A percentile compares a stretch with the other conserved stretches of the same genome.
Conservation (phyloP, 1,140 invertebrate genomes). For the Bombus pyrosoma region DNA sequence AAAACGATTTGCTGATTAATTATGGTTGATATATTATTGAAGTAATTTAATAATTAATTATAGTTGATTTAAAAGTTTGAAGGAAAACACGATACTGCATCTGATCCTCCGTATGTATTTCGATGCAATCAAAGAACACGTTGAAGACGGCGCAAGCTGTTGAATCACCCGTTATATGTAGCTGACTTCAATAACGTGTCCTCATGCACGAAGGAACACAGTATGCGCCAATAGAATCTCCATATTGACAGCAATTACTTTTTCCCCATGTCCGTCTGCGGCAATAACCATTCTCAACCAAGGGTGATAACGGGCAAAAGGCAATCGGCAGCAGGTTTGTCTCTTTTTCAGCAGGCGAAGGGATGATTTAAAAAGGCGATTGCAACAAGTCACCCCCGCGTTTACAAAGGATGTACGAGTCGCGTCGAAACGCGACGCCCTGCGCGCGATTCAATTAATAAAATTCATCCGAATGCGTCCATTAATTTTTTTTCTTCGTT, state of each 20-base stretch:
- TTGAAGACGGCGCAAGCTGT: not conserved
- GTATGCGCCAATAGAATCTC: constrained; percentile 35
- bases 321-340: constrained; percentile 60
- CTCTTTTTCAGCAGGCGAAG: constrained; percentile 42
- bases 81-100: not conserved
- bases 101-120: too few species aligned
- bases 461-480: constrained; percentile 79
- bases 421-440: constrained; percentile 64
- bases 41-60: too few species aligned
- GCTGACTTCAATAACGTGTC: constrained; percentile 30
- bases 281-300: constrained; percentile 52
- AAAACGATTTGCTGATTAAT: too few species aligned
- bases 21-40: too few species aligned
- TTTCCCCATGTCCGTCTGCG: constrained; percentile 39
- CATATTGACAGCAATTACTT: constrained; percentile 54
- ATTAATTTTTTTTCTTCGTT: constrained; percentile 75
- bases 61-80: not conserved
- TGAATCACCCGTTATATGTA: not conserved
- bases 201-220: constrained; percentile 41
- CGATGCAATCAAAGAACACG: too few species aligned
- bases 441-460: constrained; percentile 79
- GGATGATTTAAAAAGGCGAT: constrained; percentile 60
- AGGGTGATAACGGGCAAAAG: constrained; percentile 64
- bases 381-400: constrained; percentile 70
- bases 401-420: constrained; percentile 58